Base-by-base conservation (phyloP, 2,797 vertebrate species). In the Eurystomus glaucurus region DNA sequence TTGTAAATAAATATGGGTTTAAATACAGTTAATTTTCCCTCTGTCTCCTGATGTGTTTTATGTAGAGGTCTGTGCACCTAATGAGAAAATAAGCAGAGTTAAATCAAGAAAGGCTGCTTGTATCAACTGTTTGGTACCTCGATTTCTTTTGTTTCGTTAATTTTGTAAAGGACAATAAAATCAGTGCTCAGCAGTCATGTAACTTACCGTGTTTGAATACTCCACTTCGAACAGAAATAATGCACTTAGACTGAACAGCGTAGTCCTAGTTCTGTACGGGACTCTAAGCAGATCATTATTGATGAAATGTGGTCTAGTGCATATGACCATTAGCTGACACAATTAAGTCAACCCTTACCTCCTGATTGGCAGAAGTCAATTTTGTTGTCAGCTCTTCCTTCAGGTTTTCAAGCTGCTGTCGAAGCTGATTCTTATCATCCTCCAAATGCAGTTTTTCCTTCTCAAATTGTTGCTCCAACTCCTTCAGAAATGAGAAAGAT, bases 391-490 rank as follows among this genome's bases (percentile, higher is more conserved):
- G 97, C 90, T 99, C 99, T 90, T 99, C 98, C 92, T 98, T 98
- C 91, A 99, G 91, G 79, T 98, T 98, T 88, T 99, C 99, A 90
- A 99, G 97, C 97, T 99, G 98, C 95, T 99, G 98, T 74, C 98
- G 97, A 85, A 99, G 98, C n/a, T 98, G 98, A 80, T 93, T 98
- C 97, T 99, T 99, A 98, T 99, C 99, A 35, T 99, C 99, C 98
- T 99, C 99, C 97, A 99, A 98, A 37, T 98, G 98, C 39, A 97
- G 96, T 46, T 99, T 99, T 96, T 99, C 99, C 85, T 97, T 99
- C 98, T 99, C 99, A 96, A 99, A 99, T 96, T 99, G 99, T 98
- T 99, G 99, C 94, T 99, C 99, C 98, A 99, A 97, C 92, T 99
- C 99, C 99, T 99, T 94, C 86, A 81, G 81, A 96, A 96, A 96